Conservation (phyloP, 2,113 vertebrate genomes). For the Halcyon senegalensis region DNA sequence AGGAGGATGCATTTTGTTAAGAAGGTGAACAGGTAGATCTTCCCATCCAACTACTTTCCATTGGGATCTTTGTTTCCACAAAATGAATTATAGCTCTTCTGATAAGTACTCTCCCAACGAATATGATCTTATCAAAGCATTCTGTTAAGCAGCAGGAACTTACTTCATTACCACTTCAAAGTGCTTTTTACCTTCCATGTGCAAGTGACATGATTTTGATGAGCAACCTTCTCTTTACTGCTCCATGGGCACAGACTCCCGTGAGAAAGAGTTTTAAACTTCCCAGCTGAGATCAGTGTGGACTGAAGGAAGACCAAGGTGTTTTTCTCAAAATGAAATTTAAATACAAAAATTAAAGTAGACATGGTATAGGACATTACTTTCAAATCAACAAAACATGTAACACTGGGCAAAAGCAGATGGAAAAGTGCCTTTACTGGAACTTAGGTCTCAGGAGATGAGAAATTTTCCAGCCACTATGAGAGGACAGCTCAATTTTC, state of each 20-base stretch:
- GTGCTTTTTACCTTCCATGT: constrained; percentile 48
- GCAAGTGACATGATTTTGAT: constrained; percentile 36
- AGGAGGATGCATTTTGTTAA: background rate
- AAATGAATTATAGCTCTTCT: constrained; percentile 48
- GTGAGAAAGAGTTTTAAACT: background rate
- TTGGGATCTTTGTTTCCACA: constrained; percentile 19
- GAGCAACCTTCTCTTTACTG: background rate
- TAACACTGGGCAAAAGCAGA: background rate
- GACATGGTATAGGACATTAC: background rate
- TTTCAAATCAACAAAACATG: background rate
- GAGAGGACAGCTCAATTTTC: background rate
- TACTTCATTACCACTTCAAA: constrained; percentile 74
- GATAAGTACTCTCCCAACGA: constrained; percentile 58
- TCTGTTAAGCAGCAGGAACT: constrained; percentile 70
- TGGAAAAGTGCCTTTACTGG: background rate
- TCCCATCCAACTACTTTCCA: background rate
- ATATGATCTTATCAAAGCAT: constrained; percentile 73
- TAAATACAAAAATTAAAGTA: background rate
- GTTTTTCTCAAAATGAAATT: background rate
- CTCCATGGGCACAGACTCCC: background rate
- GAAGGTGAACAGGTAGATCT: background rate
- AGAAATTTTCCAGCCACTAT: background rate
- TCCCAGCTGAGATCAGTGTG: background rate
- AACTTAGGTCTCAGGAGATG: background rate
- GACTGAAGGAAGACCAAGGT: background rate